Base-by-base conservation (phyloP, 1,140 invertebrate genomes). In the Polypedilum vanderplanki region DNA sequence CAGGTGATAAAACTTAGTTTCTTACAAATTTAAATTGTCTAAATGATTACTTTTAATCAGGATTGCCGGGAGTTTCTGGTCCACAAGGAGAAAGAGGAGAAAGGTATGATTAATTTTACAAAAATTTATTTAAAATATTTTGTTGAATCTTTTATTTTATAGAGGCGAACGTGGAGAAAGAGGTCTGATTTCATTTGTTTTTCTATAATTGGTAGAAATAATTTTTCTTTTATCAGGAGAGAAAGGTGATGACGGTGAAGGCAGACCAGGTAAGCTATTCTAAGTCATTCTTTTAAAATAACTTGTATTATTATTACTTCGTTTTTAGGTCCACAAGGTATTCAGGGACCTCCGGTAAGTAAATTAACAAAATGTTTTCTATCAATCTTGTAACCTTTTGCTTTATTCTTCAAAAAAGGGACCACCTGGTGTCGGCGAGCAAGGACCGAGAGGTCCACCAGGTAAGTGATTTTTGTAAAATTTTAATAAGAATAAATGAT, bases 161-260 rank as follows among this genome's bases (percentile, higher is more conserved):
- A n/a, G 18, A 70, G 65, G 65, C 18, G 65, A 70, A 18, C 65
- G 65, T 70, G 65, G 65, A 70, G 65, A 70, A 70, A 22, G 5
- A 10, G 65, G 65, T 70, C 4, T 12, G 46, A 4, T 12, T 46
- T 46, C 41, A 46, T 9, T 46, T 2, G 2, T 3, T 4, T 65
- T n/a, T 10, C 7, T 20, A 67, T 3, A 3, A 67, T 8, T 8
- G n/a, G 65, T n/a, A 18, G 3, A 67, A 67, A 67, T 17, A n/a
- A 67, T 8, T 20, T 70, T 20, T 18, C 65, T 8, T 70, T 70
- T 9, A 20, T 33, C 1, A 70, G 65, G 65, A 20, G 65, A 57
- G 12, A 57, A 57, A 57, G 46, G 46, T n/a, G 46, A 57, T n/a
- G 46, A 57, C 15, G 46, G 46, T n/a, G 46, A 57, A 57, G 46